Base-by-base conservation (phyloP, 2,888 invertebrate genomes). In the Bembecia ichneumoniformis region DNA sequence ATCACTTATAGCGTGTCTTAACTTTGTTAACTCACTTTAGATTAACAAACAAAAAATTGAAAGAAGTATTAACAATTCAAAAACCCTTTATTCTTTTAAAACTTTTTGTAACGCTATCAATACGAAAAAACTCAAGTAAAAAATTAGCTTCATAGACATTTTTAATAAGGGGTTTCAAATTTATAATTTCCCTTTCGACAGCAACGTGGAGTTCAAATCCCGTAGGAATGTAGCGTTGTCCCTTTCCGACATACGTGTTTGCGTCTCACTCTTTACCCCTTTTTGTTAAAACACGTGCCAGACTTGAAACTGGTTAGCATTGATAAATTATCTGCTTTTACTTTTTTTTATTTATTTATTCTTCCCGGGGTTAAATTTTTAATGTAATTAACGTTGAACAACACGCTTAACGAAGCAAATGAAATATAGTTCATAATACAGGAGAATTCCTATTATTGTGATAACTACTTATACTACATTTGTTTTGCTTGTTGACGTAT, bases 141-240 rank as follows among this genome's bases (percentile, higher is more conserved):
- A 68, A 70, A 70, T 72, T 70, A 70, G 63, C 58, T 58, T 60
- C 58, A 68, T 66, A 66, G 63, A 71, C 63, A 67, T 56, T 53
- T 62, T 59, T 68, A 67, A 61, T 56, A 73, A 74, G 63, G 59
- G 60, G 52, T 54, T 50, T 40, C 52, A 54, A 50, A 61, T 67
- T 63, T 71, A 71, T 62, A 71, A 63, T 72, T 78, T 82, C 74
- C 69, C 79, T 82, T 82, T 82, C 77, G 57, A 59, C 60, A 54
- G 69, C 77, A 77, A 81, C 75, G 68, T 60, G 54, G 59, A 57
- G 63, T 58, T 53, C 63, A 63, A 69, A 68, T 72, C 78, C 75
- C 68, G 54, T 49, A 66, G 75, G 82, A 78, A 82, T 82, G 74
- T 68, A 52, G 54, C 61, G 72, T 76, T 74, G 59, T 82, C 77